Percentiles rank a stretch among this genome's conserved stretches.
These are phyloP conservation scores for Sarcophaga caerulescens DNA, from an alignment of 2,888 invertebrate genomes.

Conservation along the genomic window DNA sequence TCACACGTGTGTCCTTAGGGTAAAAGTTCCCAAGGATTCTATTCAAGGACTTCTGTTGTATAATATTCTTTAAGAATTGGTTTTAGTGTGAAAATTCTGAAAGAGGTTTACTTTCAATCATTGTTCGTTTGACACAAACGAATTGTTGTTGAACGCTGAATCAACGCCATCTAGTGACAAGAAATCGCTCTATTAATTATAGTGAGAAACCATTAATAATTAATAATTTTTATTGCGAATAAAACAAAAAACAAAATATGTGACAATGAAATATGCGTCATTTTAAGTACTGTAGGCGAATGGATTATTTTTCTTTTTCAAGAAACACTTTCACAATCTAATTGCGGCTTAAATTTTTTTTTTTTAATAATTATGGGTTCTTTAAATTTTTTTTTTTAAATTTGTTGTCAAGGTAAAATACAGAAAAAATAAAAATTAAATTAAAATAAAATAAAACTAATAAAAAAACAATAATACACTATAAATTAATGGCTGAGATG, in stretches of 20 bases:
- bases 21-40: too few relatives aligned
- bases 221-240: neutral
- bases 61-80: too few relatives aligned
- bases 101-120: too few relatives aligned
- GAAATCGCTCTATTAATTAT: too few relatives aligned
- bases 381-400: neutral
- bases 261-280: neutral
- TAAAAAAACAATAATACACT: neutral
- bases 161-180: too few relatives aligned
- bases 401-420: slow-evolving; percentile 33
- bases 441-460: neutral
- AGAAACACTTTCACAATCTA: slow-evolving; percentile 13
- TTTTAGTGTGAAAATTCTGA: too few relatives aligned
- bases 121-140: too few relatives aligned
- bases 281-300: slow-evolving; percentile 22
- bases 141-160: too few relatives aligned
- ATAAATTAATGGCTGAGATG: slow-evolving; percentile 34
- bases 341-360: slow-evolving; percentile 2
- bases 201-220: too few relatives aligned
- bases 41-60: too few relatives aligned
- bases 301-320: neutral
- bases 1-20: too few relatives aligned
- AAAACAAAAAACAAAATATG: neutral
- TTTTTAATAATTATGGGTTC: slow-evolving; percentile 31
- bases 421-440: slow-evolving; percentile 3